Base-by-base conservation (phyloP, 1,140 invertebrate genomes). In the Brachionus paranguensis region DNA sequence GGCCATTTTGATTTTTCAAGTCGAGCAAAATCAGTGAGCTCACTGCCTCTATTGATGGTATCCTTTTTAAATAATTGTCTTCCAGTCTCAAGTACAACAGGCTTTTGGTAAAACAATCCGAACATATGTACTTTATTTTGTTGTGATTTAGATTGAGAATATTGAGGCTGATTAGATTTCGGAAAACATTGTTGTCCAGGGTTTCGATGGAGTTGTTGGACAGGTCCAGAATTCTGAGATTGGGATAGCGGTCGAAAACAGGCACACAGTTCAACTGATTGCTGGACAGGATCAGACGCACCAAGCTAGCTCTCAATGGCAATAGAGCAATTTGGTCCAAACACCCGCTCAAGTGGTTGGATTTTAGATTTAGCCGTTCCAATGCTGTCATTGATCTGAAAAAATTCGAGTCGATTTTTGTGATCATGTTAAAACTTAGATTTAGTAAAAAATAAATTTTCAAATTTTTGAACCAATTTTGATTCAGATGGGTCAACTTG, bases 1-100 rank as follows among this genome's bases (percentile, higher is more conserved):
- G 33, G 5, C 53, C 78, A 27, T 60, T 43, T 81, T 81, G 78
- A 81, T 81, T 81, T 81, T 24, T 64, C 29, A 81, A 64, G 14
- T 64, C 43, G 4, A 81, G 12, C 8, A 64, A 47, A 45, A 68
- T 68, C 2, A 81, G n/a, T 7, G 78, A 81, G 33, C 53, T 81
- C 20, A 37, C 12, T 20, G 55, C 1, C 24, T 29, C 20, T 29
- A 81, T 20, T 45, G 27, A 64, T n/a, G 78, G 78, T 27, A 81
- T 37, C 29, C 43, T 20, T 33, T 37, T 81, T 45, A 81, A 29
- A 81, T 64, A 81, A 68, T 81, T 81, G 27, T 64, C 43, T 4
- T 81, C 41, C 8, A 81, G 43, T 68, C n/a, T 64, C 33, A 81
- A 68, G 64, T 64, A 81, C 4, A 64, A 20, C 17, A 81, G 43